phyloP scores from a whole-genome alignment of 2,888 invertebrate species.

The Tetrapedia diversipes region DNA sequence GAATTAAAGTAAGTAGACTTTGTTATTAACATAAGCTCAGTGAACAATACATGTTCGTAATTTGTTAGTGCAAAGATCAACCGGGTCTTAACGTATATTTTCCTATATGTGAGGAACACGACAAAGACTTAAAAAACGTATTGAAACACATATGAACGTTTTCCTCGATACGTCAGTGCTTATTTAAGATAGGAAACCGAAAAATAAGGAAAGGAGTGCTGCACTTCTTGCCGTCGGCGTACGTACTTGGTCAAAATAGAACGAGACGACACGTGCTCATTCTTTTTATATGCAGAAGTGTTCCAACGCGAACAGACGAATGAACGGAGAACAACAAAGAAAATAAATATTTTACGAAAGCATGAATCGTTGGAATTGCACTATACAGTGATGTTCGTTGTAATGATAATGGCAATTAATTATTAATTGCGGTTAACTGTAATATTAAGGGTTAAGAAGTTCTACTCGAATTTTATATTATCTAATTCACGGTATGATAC shows the following conservation, averaged over 20 bases:
- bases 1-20: not conserved
- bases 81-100: not conserved
- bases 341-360: not conserved
- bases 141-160: not conserved
- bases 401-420: conserved; percentile 17
- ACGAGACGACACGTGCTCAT: not conserved
- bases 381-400: conserved; percentile 21
- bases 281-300: not conserved
- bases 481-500: conserved; percentile 2
- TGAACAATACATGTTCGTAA: conserved; percentile 11
- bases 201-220: not conserved
- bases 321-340: not conserved
- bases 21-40: conserved; percentile 2
- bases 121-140: not conserved
- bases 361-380: conserved; percentile 4
- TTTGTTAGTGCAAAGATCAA: conserved; percentile 8
- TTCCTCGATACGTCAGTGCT: not conserved
- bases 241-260: conserved; percentile 21
- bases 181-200: not conserved
- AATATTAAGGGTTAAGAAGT: conserved; percentile 44
- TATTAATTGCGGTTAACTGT: conserved; percentile 32
- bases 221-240: conserved; percentile 2
- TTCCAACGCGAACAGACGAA: not conserved
- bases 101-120: not conserved
- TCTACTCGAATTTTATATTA: not conserved